phyloP scores from a whole-genome alignment of 2,888 invertebrate species.

The Tetanocera ferruginea region DNA sequence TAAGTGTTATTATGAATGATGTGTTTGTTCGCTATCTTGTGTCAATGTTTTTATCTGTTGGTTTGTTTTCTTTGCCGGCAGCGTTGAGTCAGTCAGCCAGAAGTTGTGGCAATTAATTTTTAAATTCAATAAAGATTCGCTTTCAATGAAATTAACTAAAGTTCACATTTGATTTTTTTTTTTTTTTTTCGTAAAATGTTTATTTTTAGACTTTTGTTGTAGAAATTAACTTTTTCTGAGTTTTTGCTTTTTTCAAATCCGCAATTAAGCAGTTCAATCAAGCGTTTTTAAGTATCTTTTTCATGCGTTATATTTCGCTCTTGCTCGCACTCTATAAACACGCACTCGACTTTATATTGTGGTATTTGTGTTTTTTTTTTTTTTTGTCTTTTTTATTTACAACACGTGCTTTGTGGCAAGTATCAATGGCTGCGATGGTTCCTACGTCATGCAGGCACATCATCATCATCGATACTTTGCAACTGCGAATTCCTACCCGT shows the following conservation, averaged over 20 bases:
- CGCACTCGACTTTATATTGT: too few relatives aligned
- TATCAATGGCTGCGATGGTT: neutral
- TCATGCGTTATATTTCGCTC: too few relatives aligned
- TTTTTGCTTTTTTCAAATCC: neutral
- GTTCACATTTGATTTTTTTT: neutral
- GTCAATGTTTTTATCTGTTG: too few relatives aligned
- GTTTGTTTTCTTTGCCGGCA: too few relatives aligned
- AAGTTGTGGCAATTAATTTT: neutral
- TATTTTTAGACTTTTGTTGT: neutral
- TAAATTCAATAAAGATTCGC: neutral
- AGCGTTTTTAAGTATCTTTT: too few relatives aligned
- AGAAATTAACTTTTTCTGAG: neutral
- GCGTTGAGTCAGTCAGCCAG: neutral
- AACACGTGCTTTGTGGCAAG: slow-evolving; percentile 12
- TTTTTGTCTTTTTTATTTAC: neutral
- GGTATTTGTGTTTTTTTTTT: too few relatives aligned
- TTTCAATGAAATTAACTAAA: neutral
- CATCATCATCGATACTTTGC: neutral
- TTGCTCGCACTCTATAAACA: too few relatives aligned
- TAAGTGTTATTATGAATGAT: too few relatives aligned
- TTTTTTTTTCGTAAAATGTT: too few relatives aligned
- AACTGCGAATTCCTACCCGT: neutral
- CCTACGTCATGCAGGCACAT: neutral
- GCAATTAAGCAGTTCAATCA: neutral
- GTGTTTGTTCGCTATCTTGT: too few relatives aligned